Base-by-base conservation (phyloP, 2,113 vertebrate species). In the Mustela nigripes region DNA sequence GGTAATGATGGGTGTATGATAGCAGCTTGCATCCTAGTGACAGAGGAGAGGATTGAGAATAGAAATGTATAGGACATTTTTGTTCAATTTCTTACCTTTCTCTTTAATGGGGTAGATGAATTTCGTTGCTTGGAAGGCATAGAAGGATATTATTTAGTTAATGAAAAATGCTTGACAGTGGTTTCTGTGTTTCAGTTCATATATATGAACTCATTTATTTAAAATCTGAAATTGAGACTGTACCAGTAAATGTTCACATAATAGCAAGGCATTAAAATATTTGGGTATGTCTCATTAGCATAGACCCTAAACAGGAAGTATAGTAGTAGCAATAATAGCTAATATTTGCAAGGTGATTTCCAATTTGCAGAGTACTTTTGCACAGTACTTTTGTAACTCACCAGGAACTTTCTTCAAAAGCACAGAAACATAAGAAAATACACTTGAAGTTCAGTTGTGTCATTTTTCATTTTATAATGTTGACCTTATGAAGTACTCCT, bases 381-480 rank as follows among this genome's bases (percentile, higher is more conserved):
- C 42, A 33, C 4, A n/a, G 14, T 19, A 24, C 12, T 31, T 94
- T 45, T 22, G 12, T 58, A 63, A 74, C 48, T 84, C 28, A 53
- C 6, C 11, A 21, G 53, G 6, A 7, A 50, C 0, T 63, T 88
- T 24, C 71, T 79, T 5, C 6, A 85, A 78, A 89, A 81, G 4
- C 39, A 60, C 48, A 58, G 48, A 50, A 83, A 79, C 14, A 11
- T 50, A 67, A 84, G 28, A 45, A 67, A 95, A 86, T n/a, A 63
- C 21, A 28, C 4, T 45, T 90, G 67, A 62, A 76, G 91, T 56
- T 45, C 26, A 45, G n/a, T 71, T 60, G 10, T 80, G 16, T 84
- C 15, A 48, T 67, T 91, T 76, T 60, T 88, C 28, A 42, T 90
- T 92, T 78, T 42, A 76, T 53, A 58, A 48, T 56, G 88, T 56